Base-by-base conservation (phyloP, 2,113 vertebrate genomes). In the Herpetotheres cachinnans region DNA sequence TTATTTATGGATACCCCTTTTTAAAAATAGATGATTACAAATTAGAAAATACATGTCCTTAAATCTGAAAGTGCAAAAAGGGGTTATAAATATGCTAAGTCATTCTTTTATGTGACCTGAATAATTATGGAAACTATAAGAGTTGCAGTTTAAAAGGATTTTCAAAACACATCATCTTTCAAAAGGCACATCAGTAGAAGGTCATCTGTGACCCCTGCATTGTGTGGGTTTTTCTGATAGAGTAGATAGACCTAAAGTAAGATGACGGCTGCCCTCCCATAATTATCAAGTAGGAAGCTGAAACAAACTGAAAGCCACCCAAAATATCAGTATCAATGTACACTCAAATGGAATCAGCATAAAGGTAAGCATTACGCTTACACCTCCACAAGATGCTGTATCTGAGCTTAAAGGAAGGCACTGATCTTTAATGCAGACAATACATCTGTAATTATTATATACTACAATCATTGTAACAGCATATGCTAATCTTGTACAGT, bases 101-200 rank as follows among this genome's bases (percentile, higher is more conserved):
- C 73, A 78, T 93, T 97, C 90, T 97, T 97, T 96, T 96, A 86
- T 95, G 96, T 96, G 92, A 97, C 96, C 95, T 86, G 93, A 98
- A 97, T 97, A 90, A 95, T 95, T 94, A 93, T 25, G 67, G 89
- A 80, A 94, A 84, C 49, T n/a, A 8, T 71, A 71, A 88, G 91
- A 89, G 73, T 89, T 82, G 62, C 91, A 58, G 42, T 95, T 96
- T 91, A 81, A 95, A 96, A 90, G 82, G 82, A 83, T 95, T 97
- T 96, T 96, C 79, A 95, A 92, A 97, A 97, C 71, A 70, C 94
- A 72, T 93, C 30, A 56, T 93, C 66, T 79, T 97, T 94, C 89
- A 95, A 86, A 96, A 96, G 77, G 67, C 62, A 67, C 90, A 79
- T 94, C 94, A 95, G 82, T 73, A 91, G 73, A 91, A 94, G 97